Conservation (phyloP, 2,888 invertebrate species). For the Strigamia maritima region DNA sequence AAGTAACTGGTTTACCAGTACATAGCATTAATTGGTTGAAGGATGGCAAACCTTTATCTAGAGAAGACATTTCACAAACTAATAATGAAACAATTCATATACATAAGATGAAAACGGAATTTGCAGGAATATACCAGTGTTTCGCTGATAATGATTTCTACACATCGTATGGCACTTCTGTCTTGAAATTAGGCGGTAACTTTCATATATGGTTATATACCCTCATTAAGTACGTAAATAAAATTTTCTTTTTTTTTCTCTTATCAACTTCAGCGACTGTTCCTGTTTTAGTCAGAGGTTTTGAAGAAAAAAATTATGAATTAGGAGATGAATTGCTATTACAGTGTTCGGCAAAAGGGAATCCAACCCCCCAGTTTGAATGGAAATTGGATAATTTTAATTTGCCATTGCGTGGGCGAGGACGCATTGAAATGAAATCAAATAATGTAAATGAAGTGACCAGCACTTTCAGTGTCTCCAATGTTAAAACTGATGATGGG, state of each 20-base stretch:
- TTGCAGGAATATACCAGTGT: not conserved
- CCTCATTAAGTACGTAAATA: no score
- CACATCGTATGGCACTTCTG: not conserved
- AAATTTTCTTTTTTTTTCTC: no score
- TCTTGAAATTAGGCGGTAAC: conserved; percentile 1
- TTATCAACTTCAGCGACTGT: not conserved
- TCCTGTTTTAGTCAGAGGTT: not conserved
- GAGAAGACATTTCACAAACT: not conserved
- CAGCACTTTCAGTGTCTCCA: not conserved
- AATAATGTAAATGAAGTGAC: not conserved
- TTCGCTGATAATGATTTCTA: not conserved
- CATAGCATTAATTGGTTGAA: conserved; percentile 39
- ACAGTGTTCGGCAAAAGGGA: not conserved
- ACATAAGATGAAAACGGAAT: not conserved
- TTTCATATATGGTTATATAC: no score
- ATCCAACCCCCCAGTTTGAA: not conserved
- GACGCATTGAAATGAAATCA: not conserved
- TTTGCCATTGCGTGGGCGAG: not conserved
- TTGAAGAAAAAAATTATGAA: not conserved
- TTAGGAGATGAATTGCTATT: not conserved
- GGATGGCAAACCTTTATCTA: conserved; percentile 9
- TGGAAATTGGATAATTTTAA: conserved; percentile 11
- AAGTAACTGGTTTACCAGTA: conserved; percentile 38
- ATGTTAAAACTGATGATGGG: not conserved
- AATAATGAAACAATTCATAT: not conserved